Evolutionary conservation across 1,140 invertebrate genomes (phyloP).

Genomic region (Hycleus cichorii): DNA sequence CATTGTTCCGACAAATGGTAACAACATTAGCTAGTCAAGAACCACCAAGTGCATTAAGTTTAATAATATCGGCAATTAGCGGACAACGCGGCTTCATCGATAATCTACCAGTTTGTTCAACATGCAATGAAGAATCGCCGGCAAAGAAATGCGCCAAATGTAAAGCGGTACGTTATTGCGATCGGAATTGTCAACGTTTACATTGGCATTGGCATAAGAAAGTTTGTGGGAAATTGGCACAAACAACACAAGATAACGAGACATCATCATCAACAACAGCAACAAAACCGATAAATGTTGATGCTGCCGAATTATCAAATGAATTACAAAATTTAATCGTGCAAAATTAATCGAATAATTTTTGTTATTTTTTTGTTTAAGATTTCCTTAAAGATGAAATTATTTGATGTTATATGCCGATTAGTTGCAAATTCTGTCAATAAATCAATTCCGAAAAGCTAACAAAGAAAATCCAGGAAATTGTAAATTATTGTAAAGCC

Average conservation of each 20-base stretch:
- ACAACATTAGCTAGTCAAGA: conserved; percentile 63
- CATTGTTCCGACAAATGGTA: conserved; percentile 78
- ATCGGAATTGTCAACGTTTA: conserved; percentile 85
- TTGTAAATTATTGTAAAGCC: too few species aligned
- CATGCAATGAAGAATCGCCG: conserved; percentile 84
- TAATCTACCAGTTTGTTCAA: conserved; percentile 66
- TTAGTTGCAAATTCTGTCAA: too few species aligned
- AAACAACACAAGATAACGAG: not conserved
- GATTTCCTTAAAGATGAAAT: too few species aligned
- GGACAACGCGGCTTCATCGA: conserved; percentile 75
- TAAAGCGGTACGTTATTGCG: conserved; percentile 89
- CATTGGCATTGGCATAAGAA: conserved; percentile 98
- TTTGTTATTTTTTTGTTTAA: too few species aligned
- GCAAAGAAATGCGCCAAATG: conserved; percentile 93
- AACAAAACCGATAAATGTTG: conserved; percentile 2
- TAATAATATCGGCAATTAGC: conserved; percentile 82
- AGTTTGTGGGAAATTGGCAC: conserved; percentile 55
- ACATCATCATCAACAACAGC: too few species aligned
- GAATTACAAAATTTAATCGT: conserved; percentile 26
- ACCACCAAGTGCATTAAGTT: conserved; percentile 57
- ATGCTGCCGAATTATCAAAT: conserved; percentile 22
- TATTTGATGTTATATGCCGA: too few species aligned
- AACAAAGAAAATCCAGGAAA: too few species aligned
- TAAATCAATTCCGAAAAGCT: too few species aligned
- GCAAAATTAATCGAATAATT: not conserved